Base-by-base conservation (phyloP, 2,797 vertebrate genomes). In the Nasua narica region DNA sequence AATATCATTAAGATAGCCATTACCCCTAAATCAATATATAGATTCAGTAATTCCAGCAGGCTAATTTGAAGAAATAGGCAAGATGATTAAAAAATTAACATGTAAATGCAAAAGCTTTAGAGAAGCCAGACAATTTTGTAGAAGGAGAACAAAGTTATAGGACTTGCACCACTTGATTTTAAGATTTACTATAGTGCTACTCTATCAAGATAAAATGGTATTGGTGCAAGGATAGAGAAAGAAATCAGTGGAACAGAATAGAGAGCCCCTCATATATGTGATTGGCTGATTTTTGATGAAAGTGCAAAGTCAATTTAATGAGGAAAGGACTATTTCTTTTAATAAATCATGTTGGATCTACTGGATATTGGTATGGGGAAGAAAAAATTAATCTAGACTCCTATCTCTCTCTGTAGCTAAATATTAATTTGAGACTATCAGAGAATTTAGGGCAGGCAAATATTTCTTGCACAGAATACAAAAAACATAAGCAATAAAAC, bases 381-480 rank as follows among this genome's bases (percentile, higher is more conserved):
- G 7, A 74, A 40, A 60, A 32, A 60, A 13, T 19, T 81, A 90
- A 84, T 85, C 50, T 46, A 88, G 77, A 81, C 29, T 18, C 18
- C 18, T 77, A 18, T 52, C 21, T 62, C 15, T 52, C 21, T 96
- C 32, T 89, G 3, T 76, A n/a, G 32, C 37, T 94, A 67, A 87
- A 88, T 92, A 32, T 62, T 87, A 93, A 81, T 95, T 78, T 70
- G 21, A 87, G 16, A 87, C 84, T 92, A 62, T 79, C 23, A 78
- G 60, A 48, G 37, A 91, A 87, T 23, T 78, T 25, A 43, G 25
- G 37, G 21, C 25, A 87, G 29, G 19, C 40, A 65, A 67, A 77
- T 88, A 27, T 76, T 79, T 85, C 16, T 85, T 86, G 37, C 15
- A 65, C 48, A 91, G 27, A 94, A 81, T 52, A 14, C 54, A 82